phyloP scores from a whole-genome alignment of 1,140 invertebrate genomes.

The Zaprionus tsacasi region DNA sequence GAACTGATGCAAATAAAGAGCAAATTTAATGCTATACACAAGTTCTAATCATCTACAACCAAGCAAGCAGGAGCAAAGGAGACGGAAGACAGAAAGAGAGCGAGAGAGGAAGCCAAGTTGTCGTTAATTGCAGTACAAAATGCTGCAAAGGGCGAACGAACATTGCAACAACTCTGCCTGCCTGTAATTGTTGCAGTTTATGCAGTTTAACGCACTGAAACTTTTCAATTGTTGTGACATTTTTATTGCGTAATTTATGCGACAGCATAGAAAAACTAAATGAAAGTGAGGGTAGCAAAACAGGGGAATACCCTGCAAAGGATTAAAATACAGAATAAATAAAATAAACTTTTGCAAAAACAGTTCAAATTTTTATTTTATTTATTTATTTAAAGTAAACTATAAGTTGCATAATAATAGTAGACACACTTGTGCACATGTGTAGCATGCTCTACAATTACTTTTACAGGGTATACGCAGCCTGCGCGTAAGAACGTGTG shows the following conservation, averaged over 20 bases:
- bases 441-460: not conserved
- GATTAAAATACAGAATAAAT: not conserved
- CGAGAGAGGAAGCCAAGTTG: constrained; percentile 30
- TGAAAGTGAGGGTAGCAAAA: not conserved
- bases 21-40: constrained; percentile 38
- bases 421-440: too few relatives aligned
- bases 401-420: too few relatives aligned
- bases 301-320: constrained; percentile 14
- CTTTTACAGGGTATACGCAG: constrained; percentile 17
- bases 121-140: constrained; percentile 55
- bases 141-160: constrained; percentile 39
- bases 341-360: too few relatives aligned
- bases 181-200: constrained; percentile 51
- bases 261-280: constrained; percentile 9
- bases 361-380: too few relatives aligned
- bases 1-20: constrained; percentile 24
- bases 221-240: constrained; percentile 56
- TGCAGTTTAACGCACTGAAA: constrained; percentile 52
- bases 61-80: not conserved
- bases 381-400: not conserved
- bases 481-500: constrained; percentile 25
- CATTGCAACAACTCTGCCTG: constrained; percentile 20
- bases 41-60: constrained; percentile 40
- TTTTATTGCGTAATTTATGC: constrained; percentile 60
- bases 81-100: constrained; percentile 18